phyloP scores from a whole-genome alignment of 2,797 vertebrate species.

The Enteromius argenteus region DNA sequence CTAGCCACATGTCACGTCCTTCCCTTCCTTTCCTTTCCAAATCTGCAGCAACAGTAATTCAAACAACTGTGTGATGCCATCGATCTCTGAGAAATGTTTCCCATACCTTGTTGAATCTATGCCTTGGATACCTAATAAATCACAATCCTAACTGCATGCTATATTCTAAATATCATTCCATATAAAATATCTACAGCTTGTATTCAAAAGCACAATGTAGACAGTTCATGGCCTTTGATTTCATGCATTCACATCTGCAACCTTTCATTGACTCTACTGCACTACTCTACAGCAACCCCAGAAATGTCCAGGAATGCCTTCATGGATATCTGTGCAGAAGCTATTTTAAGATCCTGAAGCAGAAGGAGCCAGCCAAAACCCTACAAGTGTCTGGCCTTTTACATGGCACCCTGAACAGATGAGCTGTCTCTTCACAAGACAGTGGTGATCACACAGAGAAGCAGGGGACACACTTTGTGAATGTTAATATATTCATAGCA shows the following conservation, averaged over 20 bases:
- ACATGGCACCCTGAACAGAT: constrained; percentile 7
- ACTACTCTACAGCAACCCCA: not conserved
- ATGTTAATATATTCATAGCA: constrained; percentile 56
- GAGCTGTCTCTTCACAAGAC: constrained; percentile 11
- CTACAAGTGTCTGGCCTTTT: constrained; percentile 41
- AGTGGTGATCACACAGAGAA: constrained; percentile 15
- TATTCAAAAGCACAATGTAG: not conserved
- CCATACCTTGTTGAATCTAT: not conserved
- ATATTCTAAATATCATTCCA: not conserved
- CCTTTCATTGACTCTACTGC: not conserved
- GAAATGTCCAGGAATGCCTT: not conserved
- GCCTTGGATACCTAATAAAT: not conserved
- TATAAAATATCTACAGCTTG: not conserved
- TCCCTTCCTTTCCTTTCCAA: not conserved
- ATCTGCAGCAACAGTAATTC: not conserved
- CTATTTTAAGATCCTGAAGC: constrained; percentile 32
- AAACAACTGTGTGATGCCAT: not conserved
- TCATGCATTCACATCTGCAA: not conserved
- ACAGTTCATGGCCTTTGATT: not conserved
- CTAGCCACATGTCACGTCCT: too few relatives aligned
- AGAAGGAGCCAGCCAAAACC: constrained; percentile 4
- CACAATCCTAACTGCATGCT: not conserved
- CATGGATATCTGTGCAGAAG: not conserved
- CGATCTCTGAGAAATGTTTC: not conserved
- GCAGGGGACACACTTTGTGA: constrained; percentile 34